Base-by-base conservation (phyloP, 1,140 invertebrate species). In the Phenacoccus solenopsis region DNA sequence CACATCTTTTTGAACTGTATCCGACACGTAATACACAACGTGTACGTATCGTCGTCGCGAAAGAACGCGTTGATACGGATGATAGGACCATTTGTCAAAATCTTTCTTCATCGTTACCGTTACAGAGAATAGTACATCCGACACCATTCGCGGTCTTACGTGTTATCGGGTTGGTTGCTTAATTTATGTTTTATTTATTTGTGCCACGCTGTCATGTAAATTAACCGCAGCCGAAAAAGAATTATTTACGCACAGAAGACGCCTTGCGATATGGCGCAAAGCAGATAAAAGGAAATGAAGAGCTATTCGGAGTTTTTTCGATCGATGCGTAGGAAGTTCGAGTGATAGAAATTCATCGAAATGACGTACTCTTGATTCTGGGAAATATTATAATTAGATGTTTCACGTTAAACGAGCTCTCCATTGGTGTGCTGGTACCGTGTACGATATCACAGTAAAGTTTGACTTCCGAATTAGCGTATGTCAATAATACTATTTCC, bases 161-260 rank as follows among this genome's bases (percentile, higher is more conserved):
- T n/a, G n/a, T n/a, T n/a, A 49, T 49, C 20, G 20, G 12, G 38
- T 49, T 24, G 4, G 25, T 64, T 64, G 21, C 59, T 64, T 64
- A 64, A 64, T 64, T 64, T 64, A 64, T 64, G 59, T 64, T 64
- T 64, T 64, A 64, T 27, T 64, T 64, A 64, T 64, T 64, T 64
- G 22, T 64, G 59, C 10, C 22, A n/a, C 16, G 59, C 59, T 24
- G 59, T 64, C 25, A 64, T 64, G 59, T 64, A 64, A 64, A 64
- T 64, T 64, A 64, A 16, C 59, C 59, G 22, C 59, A 22, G 4
- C 59, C 25, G 20, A 24, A 64, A 25, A 27, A 25, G 25, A 64
- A 64, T 64, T 64, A 64, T 64, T 64, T 25, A 64, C 59, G 9
- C 32, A n/a, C n/a, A n/a, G 32, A 64, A 24, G 5, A 49, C 38